Evolutionary conservation across 1,140 invertebrate species (phyloP), one percentile per base, ranked within the genome.

Genomic region (Micrasema longulum): DNA sequence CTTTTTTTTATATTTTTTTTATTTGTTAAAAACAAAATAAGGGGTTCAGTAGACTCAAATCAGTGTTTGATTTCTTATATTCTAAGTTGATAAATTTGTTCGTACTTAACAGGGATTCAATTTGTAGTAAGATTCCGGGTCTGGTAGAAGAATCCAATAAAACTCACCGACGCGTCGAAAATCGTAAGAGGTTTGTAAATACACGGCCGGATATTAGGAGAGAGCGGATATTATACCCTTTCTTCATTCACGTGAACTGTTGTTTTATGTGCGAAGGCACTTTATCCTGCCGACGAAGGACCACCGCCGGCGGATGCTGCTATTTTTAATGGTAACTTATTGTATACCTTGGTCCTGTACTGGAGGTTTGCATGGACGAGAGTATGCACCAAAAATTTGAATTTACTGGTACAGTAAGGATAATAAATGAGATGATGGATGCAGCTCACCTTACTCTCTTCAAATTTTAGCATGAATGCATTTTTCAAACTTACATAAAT

Each of bases 151-250:
- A 16, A 45, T 45, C 41, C 41, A 45, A 45, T 45, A 45, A 45
- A 45, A 16, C 41, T 31, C 26, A 31, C 26, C 7, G 3, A 31
- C 26, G 26, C 26, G 26, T 7, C 26, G 26, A 11, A 20, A 22
- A 6, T 12, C 48, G 48, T 11, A 20, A 14, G 48, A 16, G 22
- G 48, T 52, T 52, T 52, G 26, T 38, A 38, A 57, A 57, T 57
- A 57, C 26, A n/a, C 53, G 47, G 18, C 64, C 45, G 64, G 64
- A 67, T 67, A 67, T 67, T 67, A 53, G 64, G 47, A 52, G 48
- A 12, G 48, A 52, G 35, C 64, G 64, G 64, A 67, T 67, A 67
- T 67, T 67, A 53, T 36, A 12, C 64, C 26, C 26, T 26, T 63
- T 47, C 23, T 67, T 52, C 38, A 36, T 52, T 16, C 64, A 52